These are phyloP conservation scores for Drosophila phalerata DNA, from an alignment of 2,888 invertebrate genomes.

Conservation along the genomic window DNA sequence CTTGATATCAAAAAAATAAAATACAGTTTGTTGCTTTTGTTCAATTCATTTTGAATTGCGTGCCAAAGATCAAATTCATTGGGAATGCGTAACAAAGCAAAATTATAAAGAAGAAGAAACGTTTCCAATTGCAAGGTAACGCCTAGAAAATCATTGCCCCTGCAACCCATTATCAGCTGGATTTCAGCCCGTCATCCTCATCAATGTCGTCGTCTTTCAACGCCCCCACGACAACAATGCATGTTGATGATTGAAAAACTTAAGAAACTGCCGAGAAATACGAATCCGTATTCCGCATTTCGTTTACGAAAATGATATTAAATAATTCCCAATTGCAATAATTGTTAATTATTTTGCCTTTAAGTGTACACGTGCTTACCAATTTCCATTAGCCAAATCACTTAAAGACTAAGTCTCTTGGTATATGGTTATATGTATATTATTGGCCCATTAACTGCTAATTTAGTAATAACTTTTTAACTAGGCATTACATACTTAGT, in stretches of 20 bases:
- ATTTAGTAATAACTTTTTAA: conserved; percentile 25
- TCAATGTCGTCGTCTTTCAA: neutral
- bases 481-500: conserved; percentile 21
- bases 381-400: conserved; percentile 10
- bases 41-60: conserved; percentile 61
- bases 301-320: neutral
- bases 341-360: conserved; percentile 9
- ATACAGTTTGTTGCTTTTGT: conserved; percentile 39
- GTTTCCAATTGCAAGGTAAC: conserved; percentile 55
- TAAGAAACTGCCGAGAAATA: neutral
- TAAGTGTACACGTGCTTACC: conserved; percentile 2
- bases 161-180: conserved; percentile 16
- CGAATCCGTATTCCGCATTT: neutral
- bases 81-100: conserved; percentile 58
- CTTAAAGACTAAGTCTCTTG: neutral
- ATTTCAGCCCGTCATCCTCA: conserved; percentile 9
- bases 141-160: conserved; percentile 28
- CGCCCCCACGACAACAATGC: conserved; percentile 13
- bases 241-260: neutral
- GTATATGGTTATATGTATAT: conserved; percentile 3
- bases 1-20: conserved; percentile 47
- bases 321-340: conserved; percentile 6
- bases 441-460: conserved; percentile 24
- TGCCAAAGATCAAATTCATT: conserved; percentile 83
- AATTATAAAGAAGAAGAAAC: conserved; percentile 27